Evolutionary conservation across 2,888 invertebrate genomes (phyloP).

Genomic region (Metallyticus violacea): DNA sequence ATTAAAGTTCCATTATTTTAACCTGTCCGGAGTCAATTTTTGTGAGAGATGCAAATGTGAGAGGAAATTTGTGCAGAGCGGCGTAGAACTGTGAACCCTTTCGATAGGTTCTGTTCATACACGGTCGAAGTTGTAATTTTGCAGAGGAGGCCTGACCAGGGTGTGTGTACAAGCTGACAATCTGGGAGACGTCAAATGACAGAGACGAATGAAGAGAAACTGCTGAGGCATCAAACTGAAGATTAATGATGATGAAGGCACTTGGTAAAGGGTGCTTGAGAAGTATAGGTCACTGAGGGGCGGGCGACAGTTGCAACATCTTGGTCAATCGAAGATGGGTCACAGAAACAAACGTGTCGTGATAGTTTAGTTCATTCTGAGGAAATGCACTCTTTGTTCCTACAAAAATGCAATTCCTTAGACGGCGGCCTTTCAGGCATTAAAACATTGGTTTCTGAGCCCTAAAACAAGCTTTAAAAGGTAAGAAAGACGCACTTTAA

Average conservation of each 20-base stretch:
- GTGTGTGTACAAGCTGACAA: not conserved
- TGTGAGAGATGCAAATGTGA: no score
- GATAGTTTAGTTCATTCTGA: no score
- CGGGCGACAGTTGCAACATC: not conserved
- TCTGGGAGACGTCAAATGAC: not conserved
- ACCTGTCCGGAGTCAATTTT: no score
- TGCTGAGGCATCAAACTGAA: not conserved
- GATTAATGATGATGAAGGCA: not conserved
- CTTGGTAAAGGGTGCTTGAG: not conserved
- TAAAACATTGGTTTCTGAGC: no score
- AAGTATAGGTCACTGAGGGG: not conserved
- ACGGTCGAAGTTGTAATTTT: not conserved
- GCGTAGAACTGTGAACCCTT: no score
- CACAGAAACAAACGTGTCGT: not conserved
- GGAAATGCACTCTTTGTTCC: not conserved
- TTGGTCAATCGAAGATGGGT: not conserved
- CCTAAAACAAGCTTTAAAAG: no score
- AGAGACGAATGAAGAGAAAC: not conserved
- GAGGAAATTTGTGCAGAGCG: no score
- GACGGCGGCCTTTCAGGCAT: no score
- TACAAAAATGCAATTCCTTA: no score
- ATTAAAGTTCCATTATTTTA: no score
- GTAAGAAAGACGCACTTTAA: no score
- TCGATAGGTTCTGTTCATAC: not conserved
- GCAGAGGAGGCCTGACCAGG: no score